Evolutionary conservation across 1,140 invertebrate species (phyloP).

Genomic region (Cecropterus lyciades): DNA sequence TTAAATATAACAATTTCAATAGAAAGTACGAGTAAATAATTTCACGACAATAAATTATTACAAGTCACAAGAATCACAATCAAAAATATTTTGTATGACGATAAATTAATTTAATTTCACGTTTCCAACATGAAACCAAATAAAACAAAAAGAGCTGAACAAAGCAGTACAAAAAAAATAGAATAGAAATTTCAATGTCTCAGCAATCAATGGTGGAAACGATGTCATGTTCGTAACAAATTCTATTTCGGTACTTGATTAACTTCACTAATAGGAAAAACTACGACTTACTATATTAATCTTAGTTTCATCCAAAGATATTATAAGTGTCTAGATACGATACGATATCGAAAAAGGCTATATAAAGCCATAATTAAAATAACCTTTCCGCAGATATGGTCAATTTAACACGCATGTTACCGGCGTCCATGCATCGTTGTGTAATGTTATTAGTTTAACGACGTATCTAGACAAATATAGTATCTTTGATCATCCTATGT

Average conservation of each 20-base stretch:
- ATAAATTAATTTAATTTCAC: too few relatives aligned
- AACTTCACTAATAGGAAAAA: constrained; percentile 14
- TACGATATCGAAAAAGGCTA: neutral
- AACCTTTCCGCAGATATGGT: too few relatives aligned
- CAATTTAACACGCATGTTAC: too few relatives aligned
- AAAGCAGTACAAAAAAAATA: too few relatives aligned
- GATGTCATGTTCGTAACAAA: constrained; percentile 1
- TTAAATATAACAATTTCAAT: too few relatives aligned
- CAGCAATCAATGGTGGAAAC: constrained; percentile 12
- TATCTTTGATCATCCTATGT: constrained; percentile 4
- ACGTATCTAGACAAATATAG: neutral
- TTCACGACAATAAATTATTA: too few relatives aligned
- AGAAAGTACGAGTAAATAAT: too few relatives aligned
- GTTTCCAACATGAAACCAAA: too few relatives aligned
- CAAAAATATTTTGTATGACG: too few relatives aligned
- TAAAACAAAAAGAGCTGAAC: too few relatives aligned
- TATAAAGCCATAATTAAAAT: neutral
- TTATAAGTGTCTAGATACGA: neutral
- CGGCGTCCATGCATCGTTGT: too few relatives aligned
- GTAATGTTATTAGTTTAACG: neutral
- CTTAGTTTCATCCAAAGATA: constrained; percentile 6
- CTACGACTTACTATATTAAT: constrained; percentile 12
- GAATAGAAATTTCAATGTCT: neutral
- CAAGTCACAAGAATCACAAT: too few relatives aligned
- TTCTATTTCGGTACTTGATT: constrained; percentile 2